Conservation (phyloP, 2,888 invertebrate species). For the Pristionchus exspectatus region DNA sequence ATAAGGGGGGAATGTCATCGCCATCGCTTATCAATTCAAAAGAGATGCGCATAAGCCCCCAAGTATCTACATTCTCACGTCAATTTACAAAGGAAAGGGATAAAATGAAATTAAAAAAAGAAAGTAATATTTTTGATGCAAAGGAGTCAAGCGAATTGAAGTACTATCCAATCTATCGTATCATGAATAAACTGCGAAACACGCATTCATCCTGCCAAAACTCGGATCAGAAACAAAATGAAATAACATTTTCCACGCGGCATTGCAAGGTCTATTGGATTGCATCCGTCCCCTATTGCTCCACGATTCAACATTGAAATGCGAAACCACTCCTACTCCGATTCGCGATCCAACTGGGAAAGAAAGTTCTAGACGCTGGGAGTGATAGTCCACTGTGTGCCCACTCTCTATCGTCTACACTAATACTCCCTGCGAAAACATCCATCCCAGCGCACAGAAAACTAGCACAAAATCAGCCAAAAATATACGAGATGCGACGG, state of each 20-base stretch:
- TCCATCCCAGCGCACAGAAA: not conserved
- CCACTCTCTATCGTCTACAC: not conserved
- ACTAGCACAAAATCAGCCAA: not conserved
- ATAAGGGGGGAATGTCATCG: not conserved
- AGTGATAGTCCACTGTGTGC: not conserved
- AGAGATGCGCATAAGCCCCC: not conserved
- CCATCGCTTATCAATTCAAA: not conserved
- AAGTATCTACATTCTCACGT: constrained; percentile 1
- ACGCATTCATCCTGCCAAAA: not conserved
- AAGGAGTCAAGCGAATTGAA: too few species aligned
- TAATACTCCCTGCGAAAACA: not conserved
- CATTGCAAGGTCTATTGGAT: too few species aligned
- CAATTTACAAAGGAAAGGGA: not conserved
- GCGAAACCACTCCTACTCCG: not conserved
- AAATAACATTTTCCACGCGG: too few species aligned
- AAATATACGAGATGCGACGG: not conserved
- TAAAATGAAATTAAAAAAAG: not conserved
- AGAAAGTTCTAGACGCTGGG: too few species aligned
- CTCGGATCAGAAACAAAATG: too few species aligned
- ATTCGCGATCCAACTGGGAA: too few species aligned
- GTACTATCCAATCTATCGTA: not conserved
- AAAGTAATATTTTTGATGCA: not conserved
- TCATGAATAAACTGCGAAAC: not conserved
- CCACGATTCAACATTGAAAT: not conserved
- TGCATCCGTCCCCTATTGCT: not conserved